Conservation (phyloP, 1,140 invertebrate species). For the Bombus cullumanus region DNA sequence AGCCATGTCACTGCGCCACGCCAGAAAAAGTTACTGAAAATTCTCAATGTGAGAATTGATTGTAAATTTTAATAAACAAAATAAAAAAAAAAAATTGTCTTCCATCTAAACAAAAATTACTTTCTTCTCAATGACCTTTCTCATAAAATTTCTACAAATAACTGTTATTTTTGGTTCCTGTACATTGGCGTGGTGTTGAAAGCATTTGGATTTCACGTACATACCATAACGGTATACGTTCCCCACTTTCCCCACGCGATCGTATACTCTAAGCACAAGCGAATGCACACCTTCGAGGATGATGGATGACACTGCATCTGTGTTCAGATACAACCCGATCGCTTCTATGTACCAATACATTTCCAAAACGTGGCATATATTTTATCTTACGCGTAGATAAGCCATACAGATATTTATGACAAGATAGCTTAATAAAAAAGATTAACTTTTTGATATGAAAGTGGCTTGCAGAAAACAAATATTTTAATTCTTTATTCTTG, state of each 20-base stretch:
- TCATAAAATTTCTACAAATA: too few species aligned
- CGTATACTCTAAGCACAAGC: conserved; percentile 32
- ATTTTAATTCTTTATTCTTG: too few species aligned
- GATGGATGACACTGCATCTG: conserved; percentile 55
- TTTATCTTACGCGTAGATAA: too few species aligned
- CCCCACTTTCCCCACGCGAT: neutral
- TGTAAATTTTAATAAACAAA: too few species aligned
- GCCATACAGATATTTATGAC: neutral
- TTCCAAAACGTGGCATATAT: neutral
- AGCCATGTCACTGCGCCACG: too few species aligned
- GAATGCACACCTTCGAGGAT: conserved; percentile 38
- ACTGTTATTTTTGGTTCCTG: neutral
- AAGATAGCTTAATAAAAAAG: neutral
- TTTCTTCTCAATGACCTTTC: too few species aligned
- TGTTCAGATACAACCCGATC: conserved; percentile 18
- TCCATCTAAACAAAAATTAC: too few species aligned
- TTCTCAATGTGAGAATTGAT: too few species aligned
- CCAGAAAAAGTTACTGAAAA: too few species aligned
- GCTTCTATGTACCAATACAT: conserved; percentile 46
- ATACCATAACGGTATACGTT: conserved; percentile 51
- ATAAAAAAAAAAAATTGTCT: too few species aligned
- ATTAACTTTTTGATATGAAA: too few species aligned
- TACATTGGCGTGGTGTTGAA: conserved; percentile 56
- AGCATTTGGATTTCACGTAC: conserved; percentile 69
- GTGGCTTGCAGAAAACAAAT: too few species aligned